A percentile compares a stretch with the other conserved stretches of the same genome.
Evolutionary conservation across 2,113 vertebrate species (phyloP).

Genomic region (Ctenomys sociabilis): DNA sequence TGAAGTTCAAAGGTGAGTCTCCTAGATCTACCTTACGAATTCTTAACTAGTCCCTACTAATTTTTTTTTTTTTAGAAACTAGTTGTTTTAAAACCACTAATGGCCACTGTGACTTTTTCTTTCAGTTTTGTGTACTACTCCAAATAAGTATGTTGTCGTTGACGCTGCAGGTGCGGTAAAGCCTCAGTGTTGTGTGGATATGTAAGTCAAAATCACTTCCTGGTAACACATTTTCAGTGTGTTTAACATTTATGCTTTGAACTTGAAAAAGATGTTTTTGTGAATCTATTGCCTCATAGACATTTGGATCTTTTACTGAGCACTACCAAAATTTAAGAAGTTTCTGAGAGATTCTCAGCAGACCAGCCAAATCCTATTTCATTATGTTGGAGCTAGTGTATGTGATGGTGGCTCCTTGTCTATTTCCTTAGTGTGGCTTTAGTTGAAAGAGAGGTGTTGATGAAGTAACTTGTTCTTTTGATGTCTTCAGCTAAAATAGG

Average conservation of each 20-base stretch:
- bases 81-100: constrained; percentile 63
- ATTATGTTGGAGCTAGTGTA: background rate
- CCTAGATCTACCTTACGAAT: constrained; percentile 61
- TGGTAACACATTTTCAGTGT: constrained; percentile 55
- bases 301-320: constrained; percentile 30
- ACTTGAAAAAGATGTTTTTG: constrained; percentile 41
- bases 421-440: constrained; percentile 46
- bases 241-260: constrained; percentile 61
- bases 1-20: constrained; percentile 99
- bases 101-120: constrained; percentile 78
- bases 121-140: constrained; percentile 98
- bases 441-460: background rate
- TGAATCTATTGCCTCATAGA: background rate
- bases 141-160: constrained; percentile 97
- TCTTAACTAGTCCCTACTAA: constrained; percentile 62
- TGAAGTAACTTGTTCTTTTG: constrained; percentile 55
- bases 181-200: constrained; percentile 98
- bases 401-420: background rate
- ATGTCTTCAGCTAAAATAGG: constrained; percentile 29
- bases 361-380: constrained; percentile 1
- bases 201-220: constrained; percentile 90
- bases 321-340: constrained; percentile 32
- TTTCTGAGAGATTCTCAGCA: constrained; percentile 26
- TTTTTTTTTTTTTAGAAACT: constrained; percentile 68
- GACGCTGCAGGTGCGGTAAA: constrained; percentile 98